Percentiles rank a stretch among this genome's conserved stretches.
Evolutionary conservation across 2,797 vertebrate genomes (phyloP).

Genomic region (Coccyzus lansbergi): DNA sequence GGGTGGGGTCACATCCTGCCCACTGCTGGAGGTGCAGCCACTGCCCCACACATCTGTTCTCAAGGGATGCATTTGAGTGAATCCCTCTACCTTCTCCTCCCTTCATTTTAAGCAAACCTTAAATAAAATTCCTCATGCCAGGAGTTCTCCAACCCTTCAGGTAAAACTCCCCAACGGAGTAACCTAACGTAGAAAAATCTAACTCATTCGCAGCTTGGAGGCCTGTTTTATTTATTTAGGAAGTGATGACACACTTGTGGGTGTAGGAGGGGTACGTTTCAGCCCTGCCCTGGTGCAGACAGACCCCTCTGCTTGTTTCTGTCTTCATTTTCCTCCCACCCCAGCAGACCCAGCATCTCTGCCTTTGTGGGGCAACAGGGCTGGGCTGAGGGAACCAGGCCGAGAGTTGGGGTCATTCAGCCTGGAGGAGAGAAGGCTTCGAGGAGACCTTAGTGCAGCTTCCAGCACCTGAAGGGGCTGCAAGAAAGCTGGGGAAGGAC

Average conservation of each 20-base stretch:
- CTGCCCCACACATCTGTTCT: neutral
- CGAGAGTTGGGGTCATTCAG: no score
- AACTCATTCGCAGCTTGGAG: fast-evolving
- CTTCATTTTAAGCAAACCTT: neutral
- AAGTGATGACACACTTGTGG: neutral
- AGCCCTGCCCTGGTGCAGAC: neutral
- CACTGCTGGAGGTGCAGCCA: fast-evolving
- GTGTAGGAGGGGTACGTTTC: neutral
- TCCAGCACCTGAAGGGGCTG: no score
- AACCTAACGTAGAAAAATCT: fast-evolving
- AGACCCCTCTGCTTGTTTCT: neutral
- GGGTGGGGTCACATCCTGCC: neutral
- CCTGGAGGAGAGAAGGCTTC: no score
- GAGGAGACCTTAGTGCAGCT: no score
- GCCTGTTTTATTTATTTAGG: neutral
- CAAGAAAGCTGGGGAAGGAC: no score
- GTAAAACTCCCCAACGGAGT: neutral
- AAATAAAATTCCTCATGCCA: neutral
- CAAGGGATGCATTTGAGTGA: neutral
- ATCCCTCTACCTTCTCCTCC: neutral
- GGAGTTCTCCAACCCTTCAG: neutral
- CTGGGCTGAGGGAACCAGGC: no score
- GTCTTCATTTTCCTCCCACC: neutral
- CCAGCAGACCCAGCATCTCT: no score
- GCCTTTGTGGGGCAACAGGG: no score